Percentiles rank a stretch among this genome's conserved stretches.
These are phyloP conservation scores for Smithornis capensis DNA, from an alignment of 2,113 vertebrate genomes.

Conservation along the genomic window DNA sequence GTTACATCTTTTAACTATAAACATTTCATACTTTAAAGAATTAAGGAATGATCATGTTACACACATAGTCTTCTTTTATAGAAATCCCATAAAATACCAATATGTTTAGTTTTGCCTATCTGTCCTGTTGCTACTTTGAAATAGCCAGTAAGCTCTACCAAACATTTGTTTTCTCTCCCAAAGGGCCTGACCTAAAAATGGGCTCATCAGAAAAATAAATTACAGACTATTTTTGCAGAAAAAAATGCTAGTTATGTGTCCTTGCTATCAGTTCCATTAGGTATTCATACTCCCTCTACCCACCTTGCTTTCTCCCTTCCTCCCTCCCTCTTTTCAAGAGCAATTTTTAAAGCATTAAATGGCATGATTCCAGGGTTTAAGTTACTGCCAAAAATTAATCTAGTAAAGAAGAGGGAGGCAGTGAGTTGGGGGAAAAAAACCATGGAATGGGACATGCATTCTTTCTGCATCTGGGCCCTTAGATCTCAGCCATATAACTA, in stretches of 20 bases:
- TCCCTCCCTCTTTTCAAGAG: not conserved
- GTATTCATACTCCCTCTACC: not conserved
- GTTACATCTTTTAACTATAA: not conserved
- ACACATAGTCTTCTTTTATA: not conserved
- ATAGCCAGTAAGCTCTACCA: not conserved
- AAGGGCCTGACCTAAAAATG: not conserved
- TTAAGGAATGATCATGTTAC: not conserved
- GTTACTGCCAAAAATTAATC: slow-evolving; percentile 49
- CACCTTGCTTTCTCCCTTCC: not conserved
- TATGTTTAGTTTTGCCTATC: not conserved
- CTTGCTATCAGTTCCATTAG: not conserved
- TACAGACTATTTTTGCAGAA: not conserved
- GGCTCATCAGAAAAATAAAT: not conserved
- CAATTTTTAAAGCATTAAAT: slow-evolving; percentile 11
- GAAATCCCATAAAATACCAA: not conserved
- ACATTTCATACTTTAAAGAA: not conserved
- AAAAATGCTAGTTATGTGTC: not conserved
- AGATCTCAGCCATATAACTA: not conserved
- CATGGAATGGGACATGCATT: not conserved
- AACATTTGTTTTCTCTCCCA: not conserved
- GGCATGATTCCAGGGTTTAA: slow-evolving; percentile 32
- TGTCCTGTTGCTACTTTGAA: not conserved
- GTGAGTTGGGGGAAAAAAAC: not conserved
- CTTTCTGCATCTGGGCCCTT: not conserved
- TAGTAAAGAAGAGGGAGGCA: slow-evolving; percentile 20